Conservation (phyloP, 2,797 vertebrate genomes). For the Malacoraja senta region DNA sequence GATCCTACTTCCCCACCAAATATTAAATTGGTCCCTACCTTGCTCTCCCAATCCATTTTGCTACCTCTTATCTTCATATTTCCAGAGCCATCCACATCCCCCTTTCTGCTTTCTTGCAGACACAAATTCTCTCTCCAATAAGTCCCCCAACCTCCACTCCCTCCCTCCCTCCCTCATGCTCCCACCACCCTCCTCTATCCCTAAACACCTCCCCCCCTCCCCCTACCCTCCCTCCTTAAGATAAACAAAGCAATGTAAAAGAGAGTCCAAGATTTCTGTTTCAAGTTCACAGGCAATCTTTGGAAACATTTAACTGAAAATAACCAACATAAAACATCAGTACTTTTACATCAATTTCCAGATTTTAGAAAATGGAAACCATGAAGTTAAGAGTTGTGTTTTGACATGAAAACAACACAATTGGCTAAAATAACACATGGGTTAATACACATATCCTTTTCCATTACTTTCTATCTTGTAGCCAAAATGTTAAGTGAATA, state of each 20-base stretch:
- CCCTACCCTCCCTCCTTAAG: no score
- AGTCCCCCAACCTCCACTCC: no score
- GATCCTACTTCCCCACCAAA: no score
- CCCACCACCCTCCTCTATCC: no score
- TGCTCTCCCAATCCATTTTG: no score
- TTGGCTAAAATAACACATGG: not conserved
- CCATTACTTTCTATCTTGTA: not conserved
- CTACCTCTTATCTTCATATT: no score
- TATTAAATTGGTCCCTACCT: no score
- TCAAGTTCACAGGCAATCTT: not conserved
- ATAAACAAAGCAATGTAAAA: not conserved
- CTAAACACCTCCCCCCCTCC: no score
- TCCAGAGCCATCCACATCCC: no score
- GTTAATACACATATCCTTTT: not conserved
- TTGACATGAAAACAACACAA: not conserved
- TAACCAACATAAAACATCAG: not conserved
- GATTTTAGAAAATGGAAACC: not conserved
- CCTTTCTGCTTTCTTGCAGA: no score
- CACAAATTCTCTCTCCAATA: no score
- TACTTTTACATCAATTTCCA: not conserved
- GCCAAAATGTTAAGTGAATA: not conserved
- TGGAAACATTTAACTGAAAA: not conserved
- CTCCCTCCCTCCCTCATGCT: no score
- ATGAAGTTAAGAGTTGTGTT: not conserved
- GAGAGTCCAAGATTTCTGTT: not conserved